Evolutionary conservation across 1,140 invertebrate species (phyloP).

Genomic region (Drosophila sulfurigaster): DNA sequence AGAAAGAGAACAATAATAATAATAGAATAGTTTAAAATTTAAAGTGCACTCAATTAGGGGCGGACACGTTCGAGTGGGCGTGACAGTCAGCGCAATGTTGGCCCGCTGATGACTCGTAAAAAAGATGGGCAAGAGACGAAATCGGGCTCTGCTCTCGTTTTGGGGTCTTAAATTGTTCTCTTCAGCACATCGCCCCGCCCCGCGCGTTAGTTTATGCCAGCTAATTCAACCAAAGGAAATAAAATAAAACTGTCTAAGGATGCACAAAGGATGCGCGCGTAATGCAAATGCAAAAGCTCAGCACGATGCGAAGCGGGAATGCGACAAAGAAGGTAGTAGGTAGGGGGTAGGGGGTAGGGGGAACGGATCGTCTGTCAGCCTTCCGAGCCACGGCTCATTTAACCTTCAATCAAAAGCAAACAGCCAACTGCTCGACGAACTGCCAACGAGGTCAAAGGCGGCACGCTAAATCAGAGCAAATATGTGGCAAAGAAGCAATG

Average conservation of each 20-base stretch:
- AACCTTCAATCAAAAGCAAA: constrained; percentile 79
- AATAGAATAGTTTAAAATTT: constrained; percentile 46
- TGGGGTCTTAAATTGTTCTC: constrained; percentile 19
- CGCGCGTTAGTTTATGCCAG: constrained; percentile 67
- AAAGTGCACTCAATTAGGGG: constrained; percentile 70
- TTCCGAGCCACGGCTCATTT: constrained; percentile 74
- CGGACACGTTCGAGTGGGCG: constrained; percentile 25
- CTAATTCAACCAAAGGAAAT: constrained; percentile 75
- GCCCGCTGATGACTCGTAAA: constrained; percentile 24
- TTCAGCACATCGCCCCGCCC: neutral
- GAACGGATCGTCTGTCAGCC: constrained; percentile 19
- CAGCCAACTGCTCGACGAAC: constrained; percentile 37
- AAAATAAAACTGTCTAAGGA: constrained; percentile 76
- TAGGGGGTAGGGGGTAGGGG: neutral
- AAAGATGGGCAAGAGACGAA: constrained; percentile 13
- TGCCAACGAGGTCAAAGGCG: constrained; percentile 41
- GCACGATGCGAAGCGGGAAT: neutral
- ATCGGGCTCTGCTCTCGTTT: constrained; percentile 39
- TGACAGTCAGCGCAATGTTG: constrained; percentile 34
- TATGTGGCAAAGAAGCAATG: constrained; percentile 12
- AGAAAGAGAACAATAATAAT: constrained; percentile 38
- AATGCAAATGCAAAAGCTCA: constrained; percentile 52
- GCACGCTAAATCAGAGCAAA: constrained; percentile 70
- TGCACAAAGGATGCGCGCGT: constrained; percentile 62
- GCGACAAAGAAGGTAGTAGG: neutral